phyloP scores from a whole-genome alignment of 2,888 invertebrate genomes.

The Chrysolina haemoptera region DNA sequence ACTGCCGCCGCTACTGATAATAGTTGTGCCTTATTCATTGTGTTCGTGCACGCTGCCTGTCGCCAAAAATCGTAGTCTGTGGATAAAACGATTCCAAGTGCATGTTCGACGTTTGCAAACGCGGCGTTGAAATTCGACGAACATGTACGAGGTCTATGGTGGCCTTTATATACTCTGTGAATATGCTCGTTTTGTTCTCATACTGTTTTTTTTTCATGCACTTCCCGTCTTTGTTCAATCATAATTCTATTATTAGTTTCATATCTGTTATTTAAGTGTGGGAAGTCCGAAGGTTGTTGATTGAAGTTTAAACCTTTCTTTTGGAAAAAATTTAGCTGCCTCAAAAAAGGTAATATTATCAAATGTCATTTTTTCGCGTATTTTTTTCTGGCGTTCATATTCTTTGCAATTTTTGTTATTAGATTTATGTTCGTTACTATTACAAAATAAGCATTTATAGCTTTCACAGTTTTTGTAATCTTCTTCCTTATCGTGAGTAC shows the following conservation, averaged over 20 bases:
- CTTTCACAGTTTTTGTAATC: neutral
- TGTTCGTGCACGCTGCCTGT: too few relatives aligned
- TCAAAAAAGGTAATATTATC: constrained; percentile 11
- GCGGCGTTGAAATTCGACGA: too few relatives aligned
- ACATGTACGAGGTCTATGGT: too few relatives aligned
- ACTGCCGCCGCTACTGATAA: too few relatives aligned
- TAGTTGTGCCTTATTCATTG: too few relatives aligned
- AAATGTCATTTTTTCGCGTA: constrained; percentile 10
- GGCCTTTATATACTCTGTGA: neutral
- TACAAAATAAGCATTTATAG: neutral
- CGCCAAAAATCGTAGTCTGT: too few relatives aligned
- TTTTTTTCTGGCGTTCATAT: constrained; percentile 23
- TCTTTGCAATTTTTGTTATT: constrained; percentile 7
- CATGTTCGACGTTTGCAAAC: too few relatives aligned
- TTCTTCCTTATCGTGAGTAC: neutral
- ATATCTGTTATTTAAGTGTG: neutral
- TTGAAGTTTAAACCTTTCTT: neutral
- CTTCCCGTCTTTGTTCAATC: neutral
- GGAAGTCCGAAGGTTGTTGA: neutral
- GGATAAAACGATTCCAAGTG: too few relatives aligned
- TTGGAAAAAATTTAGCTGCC: constrained; percentile 4
- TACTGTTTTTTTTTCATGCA: neutral
- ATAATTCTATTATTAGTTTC: neutral
- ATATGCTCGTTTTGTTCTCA: neutral
- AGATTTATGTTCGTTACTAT: neutral